phyloP scores from a whole-genome alignment of 2,797 vertebrate species.

The Myotis pilosus region DNA sequence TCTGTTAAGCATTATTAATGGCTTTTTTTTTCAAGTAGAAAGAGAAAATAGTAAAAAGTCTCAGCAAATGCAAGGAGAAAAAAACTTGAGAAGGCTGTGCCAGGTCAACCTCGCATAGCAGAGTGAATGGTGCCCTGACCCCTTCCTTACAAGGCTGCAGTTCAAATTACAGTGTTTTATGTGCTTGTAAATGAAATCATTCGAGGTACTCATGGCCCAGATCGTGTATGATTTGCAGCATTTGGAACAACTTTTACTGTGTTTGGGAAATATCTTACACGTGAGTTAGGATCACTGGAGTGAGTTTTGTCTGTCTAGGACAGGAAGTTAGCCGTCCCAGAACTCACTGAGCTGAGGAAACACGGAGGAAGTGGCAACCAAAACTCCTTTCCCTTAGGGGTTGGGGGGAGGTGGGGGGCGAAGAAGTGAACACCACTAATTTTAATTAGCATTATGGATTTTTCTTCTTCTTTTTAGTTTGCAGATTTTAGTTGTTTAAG shows the following conservation, averaged over 20 bases:
- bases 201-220: conserved; percentile 66
- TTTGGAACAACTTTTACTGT: conserved; percentile 67
- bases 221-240: conserved; percentile 71
- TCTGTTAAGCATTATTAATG: conserved; percentile 44
- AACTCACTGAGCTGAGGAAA: conserved; percentile 28
- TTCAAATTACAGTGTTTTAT: conserved; percentile 74
- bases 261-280: conserved; percentile 74
- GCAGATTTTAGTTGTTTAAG: conserved; percentile 15
- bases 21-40: neutral
- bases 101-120: neutral
- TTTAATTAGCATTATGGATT: conserved; percentile 13
- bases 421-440: neutral
- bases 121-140: neutral
- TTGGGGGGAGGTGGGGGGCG: too few species aligned
- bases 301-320: neutral
- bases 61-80: neutral
- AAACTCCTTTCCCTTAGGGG: neutral
- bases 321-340: conserved; percentile 56
- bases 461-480: neutral
- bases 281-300: conserved; percentile 69
- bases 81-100: neutral
- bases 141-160: neutral
- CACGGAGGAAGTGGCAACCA: neutral
- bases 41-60: neutral
- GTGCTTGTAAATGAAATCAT: conserved; percentile 77